Percentiles rank a stretch among this genome's conserved stretches.
Evolutionary conservation across 2,888 invertebrate genomes (phyloP).

Genomic region (Trissolcus japonicus): DNA sequence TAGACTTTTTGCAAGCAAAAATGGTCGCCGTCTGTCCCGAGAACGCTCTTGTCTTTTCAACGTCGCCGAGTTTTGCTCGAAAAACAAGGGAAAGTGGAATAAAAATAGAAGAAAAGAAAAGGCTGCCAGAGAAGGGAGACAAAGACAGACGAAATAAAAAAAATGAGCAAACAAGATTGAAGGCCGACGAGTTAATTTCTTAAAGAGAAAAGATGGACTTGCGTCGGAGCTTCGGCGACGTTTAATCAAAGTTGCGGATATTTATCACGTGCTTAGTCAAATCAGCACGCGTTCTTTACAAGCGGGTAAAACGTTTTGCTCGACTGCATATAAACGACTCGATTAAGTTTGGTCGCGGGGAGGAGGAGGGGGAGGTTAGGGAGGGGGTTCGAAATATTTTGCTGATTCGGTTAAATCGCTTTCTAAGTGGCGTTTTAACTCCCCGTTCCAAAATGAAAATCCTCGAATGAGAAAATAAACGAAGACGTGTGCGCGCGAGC

Average conservation of each 20-base stretch:
- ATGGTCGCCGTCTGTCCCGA: constrained; percentile 5
- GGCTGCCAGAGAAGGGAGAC: too few species aligned
- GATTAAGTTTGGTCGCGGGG: constrained; percentile 31
- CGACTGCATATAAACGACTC: constrained; percentile 40
- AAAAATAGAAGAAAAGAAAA: background rate
- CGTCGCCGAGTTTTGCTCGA: too few species aligned
- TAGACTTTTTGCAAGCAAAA: constrained; percentile 22
- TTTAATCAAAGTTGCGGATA: constrained; percentile 51
- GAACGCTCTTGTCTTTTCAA: constrained; percentile 12
- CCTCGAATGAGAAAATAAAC: too few species aligned
- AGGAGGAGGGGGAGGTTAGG: too few species aligned
- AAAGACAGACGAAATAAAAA: too few species aligned
- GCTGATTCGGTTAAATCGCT: constrained; percentile 37
- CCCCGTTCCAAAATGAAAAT: background rate
- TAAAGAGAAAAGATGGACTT: constrained; percentile 17
- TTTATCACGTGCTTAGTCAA: constrained; percentile 52
- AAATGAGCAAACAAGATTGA: constrained; percentile 1
- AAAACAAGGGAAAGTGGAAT: background rate
- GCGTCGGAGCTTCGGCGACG: constrained; percentile 10
- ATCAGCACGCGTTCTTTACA: constrained; percentile 49
- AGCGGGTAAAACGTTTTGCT: constrained; percentile 31
- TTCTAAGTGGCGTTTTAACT: constrained; percentile 37
- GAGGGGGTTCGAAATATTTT: constrained; percentile 31
- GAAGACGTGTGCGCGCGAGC: constrained; percentile 4
- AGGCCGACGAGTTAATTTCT: constrained; percentile 38